Base-by-base conservation (phyloP, 1,140 invertebrate genomes). In the Conus betulinus region DNA sequence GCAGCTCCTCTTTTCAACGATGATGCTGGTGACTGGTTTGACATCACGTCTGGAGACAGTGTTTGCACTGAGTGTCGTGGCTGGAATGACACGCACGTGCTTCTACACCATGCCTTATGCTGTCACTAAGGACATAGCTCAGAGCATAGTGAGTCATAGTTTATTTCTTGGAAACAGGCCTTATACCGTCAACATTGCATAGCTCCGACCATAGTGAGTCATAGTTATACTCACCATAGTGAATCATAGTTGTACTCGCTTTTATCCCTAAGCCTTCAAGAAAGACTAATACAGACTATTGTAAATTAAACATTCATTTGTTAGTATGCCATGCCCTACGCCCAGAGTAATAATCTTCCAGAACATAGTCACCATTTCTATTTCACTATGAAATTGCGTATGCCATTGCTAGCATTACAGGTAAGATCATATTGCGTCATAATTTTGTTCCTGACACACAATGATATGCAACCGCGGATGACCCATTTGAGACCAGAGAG, bases 61-160 rank as follows among this genome's bases (percentile, higher is more conserved):
- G 8, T 79, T 79, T 5, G 8, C 20, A 51, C 51, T 79, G 78
- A 15, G 27, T 20, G 78, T 39, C 8, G 27, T 79, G n/a, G n/a
- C 78, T 13, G 78, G 78, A 8, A 6, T 79, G 51, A n/a, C 2
- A 0, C 27, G 78, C 27, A 52, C 78, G 13, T 10, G 78, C 78
- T 79, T 79, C 78, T 79, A 79, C 78, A 17, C 78, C 78, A 79
- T 79, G 51, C 78, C 78, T 8, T 79, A 51, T 51, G 78, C 78
- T 13, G 78, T 79, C 51, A 79, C 78, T 25, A 79, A 79, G 6
- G 78, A 79, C 78, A 79, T 79, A 8, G 51, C 51, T 51, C 78
- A 79, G 51, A 79, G 11, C 67, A 71, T 71, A 71, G 67, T 71
- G 57, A 60, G 57, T 60, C 57, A 60, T 60, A 60, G 57, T 27